Conservation (phyloP, 2,888 invertebrate genomes). For the Atrina japonica region DNA sequence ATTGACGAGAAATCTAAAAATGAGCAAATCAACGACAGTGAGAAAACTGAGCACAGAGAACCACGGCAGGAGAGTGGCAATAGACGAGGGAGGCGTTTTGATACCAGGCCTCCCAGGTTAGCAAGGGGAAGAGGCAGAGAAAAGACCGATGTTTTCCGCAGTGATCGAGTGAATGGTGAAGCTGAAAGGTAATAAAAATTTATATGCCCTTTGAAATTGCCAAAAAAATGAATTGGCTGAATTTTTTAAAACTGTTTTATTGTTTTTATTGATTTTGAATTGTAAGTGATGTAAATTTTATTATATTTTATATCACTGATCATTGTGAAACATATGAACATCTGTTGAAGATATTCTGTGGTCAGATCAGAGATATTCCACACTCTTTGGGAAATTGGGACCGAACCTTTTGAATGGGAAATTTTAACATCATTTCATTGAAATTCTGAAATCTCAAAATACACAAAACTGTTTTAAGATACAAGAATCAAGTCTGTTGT, state of each 20-base stretch:
- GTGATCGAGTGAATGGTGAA: conserved; percentile 44
- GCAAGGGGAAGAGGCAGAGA: conserved; percentile 69
- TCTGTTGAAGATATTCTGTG: no score
- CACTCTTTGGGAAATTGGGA: no score
- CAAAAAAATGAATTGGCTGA: not conserved
- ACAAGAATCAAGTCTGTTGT: no score
- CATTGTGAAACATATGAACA: no score
- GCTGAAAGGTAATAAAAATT: conserved; percentile 18
- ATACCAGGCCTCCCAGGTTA: conserved; percentile 69
- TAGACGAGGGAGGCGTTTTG: conserved; percentile 65
- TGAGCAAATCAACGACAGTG: conserved; percentile 49
- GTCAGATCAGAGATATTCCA: no score
- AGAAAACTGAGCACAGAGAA: conserved; percentile 39
- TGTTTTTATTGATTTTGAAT: not conserved
- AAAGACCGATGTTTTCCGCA: conserved; percentile 50
- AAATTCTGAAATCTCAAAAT: no score
- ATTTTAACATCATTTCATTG: no score
- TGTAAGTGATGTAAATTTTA: no score
- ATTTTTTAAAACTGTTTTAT: not conserved
- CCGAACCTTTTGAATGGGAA: no score
- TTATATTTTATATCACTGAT: no score
- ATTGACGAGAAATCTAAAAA: conserved; percentile 57
- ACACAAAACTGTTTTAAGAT: no score
- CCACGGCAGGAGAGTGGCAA: conserved; percentile 52
- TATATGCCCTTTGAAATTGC: not conserved